Evolutionary conservation across 2,888 invertebrate genomes (phyloP).

Genomic region (Xestia c-nigrum): DNA sequence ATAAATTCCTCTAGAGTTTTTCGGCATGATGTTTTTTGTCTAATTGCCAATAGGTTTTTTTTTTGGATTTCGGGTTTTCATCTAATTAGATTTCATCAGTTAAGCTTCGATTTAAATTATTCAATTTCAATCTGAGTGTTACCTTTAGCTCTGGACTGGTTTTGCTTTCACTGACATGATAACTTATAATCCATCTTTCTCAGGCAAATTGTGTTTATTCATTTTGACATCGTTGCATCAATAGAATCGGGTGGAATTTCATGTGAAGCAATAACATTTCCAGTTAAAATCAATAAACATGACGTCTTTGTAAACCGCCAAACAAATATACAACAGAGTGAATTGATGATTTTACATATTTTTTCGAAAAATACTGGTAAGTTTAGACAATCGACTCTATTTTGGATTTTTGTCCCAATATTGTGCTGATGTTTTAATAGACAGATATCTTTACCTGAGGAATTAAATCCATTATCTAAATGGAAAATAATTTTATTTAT

Average conservation of each 20-base stretch:
- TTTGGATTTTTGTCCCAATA: too few species aligned
- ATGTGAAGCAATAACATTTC: neutral
- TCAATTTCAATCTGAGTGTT: neutral
- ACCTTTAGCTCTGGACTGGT: too few species aligned
- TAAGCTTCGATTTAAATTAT: neutral
- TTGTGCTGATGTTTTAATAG: too few species aligned
- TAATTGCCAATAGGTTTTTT: neutral
- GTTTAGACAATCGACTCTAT: neutral
- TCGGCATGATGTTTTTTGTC: neutral
- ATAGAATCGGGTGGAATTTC: neutral
- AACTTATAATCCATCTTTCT: neutral
- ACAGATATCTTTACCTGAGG: neutral
- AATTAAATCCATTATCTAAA: too few species aligned
- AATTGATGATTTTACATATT: neutral
- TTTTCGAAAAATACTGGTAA: neutral
- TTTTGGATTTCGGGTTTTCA: neutral
- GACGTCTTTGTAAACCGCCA: neutral
- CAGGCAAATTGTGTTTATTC: neutral
- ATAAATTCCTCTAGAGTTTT: neutral
- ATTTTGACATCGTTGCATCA: neutral
- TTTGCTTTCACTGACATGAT: neutral
- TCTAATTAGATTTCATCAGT: neutral
- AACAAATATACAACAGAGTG: neutral
- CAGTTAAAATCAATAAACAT: slow-evolving; percentile 1
- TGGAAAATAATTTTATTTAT: too few species aligned